Conservation (phyloP, 2,113 vertebrate species). For the Anoura caudifer region DNA sequence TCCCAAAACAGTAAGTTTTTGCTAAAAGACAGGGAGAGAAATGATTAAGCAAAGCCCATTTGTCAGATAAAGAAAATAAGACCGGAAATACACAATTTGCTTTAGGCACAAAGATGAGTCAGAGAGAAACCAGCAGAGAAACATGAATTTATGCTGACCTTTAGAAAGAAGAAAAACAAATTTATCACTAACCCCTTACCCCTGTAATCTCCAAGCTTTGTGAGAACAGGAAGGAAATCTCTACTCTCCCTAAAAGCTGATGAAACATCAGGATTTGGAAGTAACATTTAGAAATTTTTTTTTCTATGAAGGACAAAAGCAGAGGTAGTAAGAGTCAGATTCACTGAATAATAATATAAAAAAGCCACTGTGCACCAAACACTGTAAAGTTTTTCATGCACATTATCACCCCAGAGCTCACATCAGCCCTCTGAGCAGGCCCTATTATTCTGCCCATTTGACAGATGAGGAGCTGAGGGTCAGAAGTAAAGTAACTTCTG, state of each 20-base stretch:
- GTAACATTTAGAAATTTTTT: not conserved
- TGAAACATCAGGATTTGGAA: not conserved
- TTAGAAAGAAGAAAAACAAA: slow-evolving; percentile 44
- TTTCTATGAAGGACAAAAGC: not conserved
- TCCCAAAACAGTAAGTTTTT: not conserved
- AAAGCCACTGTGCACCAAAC: not conserved
- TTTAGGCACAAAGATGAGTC: slow-evolving; percentile 37
- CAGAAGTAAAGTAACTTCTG: not conserved
- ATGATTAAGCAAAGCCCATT: slow-evolving; percentile 3
- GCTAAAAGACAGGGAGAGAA: not conserved
- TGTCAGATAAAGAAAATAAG: slow-evolving; percentile 54
- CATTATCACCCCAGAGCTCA: not conserved
- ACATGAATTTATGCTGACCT: slow-evolving; percentile 18
- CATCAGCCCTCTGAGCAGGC: not conserved
- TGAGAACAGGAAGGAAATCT: slow-evolving; percentile 15
- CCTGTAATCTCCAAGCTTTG: not conserved
- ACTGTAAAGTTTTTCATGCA: not conserved
- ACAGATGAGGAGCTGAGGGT: not conserved
- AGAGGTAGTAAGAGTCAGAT: not conserved
- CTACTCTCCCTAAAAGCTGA: not conserved
- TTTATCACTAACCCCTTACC: not conserved
- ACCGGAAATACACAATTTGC: slow-evolving; percentile 34
- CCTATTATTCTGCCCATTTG: not conserved
- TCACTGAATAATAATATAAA: not conserved
- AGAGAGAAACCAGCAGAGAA: slow-evolving; percentile 47